A percentile compares a stretch with the other conserved stretches of the same genome.
These are phyloP conservation scores for Platysteira castanea DNA, from an alignment of 2,113 vertebrate species.

Conservation along the genomic window DNA sequence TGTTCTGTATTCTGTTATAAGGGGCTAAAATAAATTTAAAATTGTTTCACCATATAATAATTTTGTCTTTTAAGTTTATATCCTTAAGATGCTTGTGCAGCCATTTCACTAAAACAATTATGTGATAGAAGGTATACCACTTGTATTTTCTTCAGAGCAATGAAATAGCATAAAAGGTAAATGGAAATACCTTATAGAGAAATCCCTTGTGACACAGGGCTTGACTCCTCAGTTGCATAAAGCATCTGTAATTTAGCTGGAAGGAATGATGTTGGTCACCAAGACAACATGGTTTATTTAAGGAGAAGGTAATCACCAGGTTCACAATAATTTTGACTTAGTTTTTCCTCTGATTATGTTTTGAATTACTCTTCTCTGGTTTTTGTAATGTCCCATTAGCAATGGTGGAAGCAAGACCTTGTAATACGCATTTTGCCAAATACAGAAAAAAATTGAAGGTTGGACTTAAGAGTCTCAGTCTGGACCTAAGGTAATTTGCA, in stretches of 20 bases:
- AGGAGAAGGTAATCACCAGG: neutral
- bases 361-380: neutral
- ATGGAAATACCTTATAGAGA: neutral
- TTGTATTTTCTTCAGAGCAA: neutral
- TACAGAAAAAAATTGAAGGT: neutral
- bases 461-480: neutral
- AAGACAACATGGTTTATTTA: neutral
- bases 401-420: neutral
- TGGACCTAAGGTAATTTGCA: neutral
- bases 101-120: neutral
- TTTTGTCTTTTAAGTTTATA: neutral
- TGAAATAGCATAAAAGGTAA: neutral
- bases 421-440: neutral
- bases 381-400: neutral
- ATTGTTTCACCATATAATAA: neutral
- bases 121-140: neutral
- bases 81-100: neutral
- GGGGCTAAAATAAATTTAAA: neutral
- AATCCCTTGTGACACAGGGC: neutral
- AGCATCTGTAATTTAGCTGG: neutral
- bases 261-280: neutral
- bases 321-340: neutral
- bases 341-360: neutral
- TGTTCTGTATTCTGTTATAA: neutral
- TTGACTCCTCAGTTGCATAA: constrained; percentile 1